These are phyloP conservation scores for Prunella himalayana DNA, from an alignment of 2,113 vertebrate genomes.

Conservation along the genomic window DNA sequence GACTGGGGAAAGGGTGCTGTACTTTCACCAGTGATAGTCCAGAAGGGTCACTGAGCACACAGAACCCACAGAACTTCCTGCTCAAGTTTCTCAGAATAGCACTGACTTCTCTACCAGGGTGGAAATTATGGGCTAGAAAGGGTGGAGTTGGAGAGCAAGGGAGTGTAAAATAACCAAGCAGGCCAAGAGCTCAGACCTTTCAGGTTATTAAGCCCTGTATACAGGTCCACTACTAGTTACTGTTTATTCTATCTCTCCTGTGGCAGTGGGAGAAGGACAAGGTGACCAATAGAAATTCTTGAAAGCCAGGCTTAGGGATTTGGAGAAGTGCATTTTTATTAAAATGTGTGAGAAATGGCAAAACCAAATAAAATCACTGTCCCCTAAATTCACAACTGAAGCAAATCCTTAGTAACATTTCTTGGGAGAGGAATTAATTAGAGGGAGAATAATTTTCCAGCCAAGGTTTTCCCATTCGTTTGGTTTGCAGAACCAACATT, in stretches of 20 bases:
- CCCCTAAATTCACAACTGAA: background rate
- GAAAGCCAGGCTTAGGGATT: background rate
- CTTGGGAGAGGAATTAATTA: background rate
- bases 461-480: background rate
- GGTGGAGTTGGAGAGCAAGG: accelerated
- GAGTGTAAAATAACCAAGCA: background rate
- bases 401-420: background rate
- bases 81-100: background rate
- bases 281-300: background rate
- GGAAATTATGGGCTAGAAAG: background rate
- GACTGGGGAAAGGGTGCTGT: background rate
- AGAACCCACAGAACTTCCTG: background rate
- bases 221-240: background rate
- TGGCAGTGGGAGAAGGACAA: background rate
- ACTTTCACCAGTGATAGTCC: background rate
- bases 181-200: background rate
- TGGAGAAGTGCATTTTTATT: background rate
- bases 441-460: background rate
- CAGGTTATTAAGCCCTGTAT: background rate
- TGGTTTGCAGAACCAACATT: background rate
- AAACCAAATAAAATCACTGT: background rate
- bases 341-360: background rate
- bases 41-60: background rate
- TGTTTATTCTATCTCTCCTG: background rate
- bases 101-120: background rate